phyloP scores from a whole-genome alignment of 1,140 invertebrate genomes.

The Drosophila ficusphila region DNA sequence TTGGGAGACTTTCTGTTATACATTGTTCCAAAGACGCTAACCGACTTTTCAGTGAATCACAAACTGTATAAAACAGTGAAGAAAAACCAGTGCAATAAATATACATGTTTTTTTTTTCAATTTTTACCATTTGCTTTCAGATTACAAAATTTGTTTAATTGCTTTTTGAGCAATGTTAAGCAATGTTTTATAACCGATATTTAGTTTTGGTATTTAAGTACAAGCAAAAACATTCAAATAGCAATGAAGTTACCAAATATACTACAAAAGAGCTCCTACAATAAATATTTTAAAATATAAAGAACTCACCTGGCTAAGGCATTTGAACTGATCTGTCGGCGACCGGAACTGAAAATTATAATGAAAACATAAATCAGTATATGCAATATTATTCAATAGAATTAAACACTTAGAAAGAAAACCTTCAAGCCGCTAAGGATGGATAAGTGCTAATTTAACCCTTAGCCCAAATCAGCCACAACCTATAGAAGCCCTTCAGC shows the following conservation, averaged over 20 bases:
- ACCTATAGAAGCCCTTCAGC: slow-evolving; percentile 30
- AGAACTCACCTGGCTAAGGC: slow-evolving; percentile 93
- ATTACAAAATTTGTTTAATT: no score
- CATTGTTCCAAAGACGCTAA: not conserved
- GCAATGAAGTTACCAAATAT: not conserved
- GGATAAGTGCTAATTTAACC: slow-evolving; percentile 9
- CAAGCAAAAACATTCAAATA: no score
- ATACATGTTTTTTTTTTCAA: no score
- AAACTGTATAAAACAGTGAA: not conserved
- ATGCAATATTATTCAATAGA: not conserved
- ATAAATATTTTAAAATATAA: not conserved
- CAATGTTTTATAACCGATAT: no score
- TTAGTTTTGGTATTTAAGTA: no score
- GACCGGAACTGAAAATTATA: slow-evolving; percentile 88
- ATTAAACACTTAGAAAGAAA: not conserved
- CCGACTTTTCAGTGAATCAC: not conserved
- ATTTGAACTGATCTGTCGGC: slow-evolving; percentile 91
- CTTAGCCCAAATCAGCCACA: slow-evolving; percentile 1
- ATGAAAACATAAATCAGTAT: slow-evolving; percentile 52
- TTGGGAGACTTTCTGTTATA: not conserved
- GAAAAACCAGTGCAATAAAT: no score
- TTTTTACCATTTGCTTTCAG: no score
- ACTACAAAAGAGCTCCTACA: no score
- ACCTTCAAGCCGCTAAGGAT: slow-evolving; percentile 7
- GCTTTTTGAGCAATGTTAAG: no score